Percentiles rank a stretch among this genome's conserved stretches.
phyloP scores from a whole-genome alignment of 1,140 invertebrate genomes.

The Halictus rubicundus region DNA sequence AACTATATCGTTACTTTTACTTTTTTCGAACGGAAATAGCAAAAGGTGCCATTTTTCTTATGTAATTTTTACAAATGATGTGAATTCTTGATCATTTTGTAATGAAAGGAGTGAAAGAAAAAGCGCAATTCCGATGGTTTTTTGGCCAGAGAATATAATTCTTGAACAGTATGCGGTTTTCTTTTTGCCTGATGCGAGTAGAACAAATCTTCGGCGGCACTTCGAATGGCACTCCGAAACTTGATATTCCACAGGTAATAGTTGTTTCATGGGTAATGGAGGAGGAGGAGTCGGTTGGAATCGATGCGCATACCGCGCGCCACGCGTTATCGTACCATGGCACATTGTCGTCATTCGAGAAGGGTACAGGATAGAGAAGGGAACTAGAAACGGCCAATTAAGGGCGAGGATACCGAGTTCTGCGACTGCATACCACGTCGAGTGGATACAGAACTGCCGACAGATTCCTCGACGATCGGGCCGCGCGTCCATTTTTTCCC shows the following conservation, averaged over 20 bases:
- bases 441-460: slow-evolving; percentile 13
- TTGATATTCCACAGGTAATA: slow-evolving; percentile 26
- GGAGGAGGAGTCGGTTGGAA: slow-evolving; percentile 17
- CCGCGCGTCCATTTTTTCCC: slow-evolving; percentile 8
- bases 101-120: too few relatives aligned
- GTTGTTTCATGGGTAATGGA: slow-evolving; percentile 25
- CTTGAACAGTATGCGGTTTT: neutral
- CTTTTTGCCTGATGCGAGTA: neutral
- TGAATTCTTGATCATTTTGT: too few relatives aligned
- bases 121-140: too few relatives aligned
- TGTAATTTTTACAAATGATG: too few relatives aligned
- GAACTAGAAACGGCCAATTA: slow-evolving; percentile 57
- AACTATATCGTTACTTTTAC: too few relatives aligned
- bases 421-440: slow-evolving; percentile 9
- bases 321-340: slow-evolving; percentile 31
- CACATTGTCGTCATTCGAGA: slow-evolving; percentile 45
- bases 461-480: slow-evolving; percentile 9
- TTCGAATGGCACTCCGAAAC: slow-evolving; percentile 3
- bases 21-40: too few relatives aligned
- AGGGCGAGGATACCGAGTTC: slow-evolving; percentile 47
- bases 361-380: slow-evolving; percentile 36
- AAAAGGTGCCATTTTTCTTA: too few relatives aligned
- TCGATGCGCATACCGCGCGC: slow-evolving; percentile 41
- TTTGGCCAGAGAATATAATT: too few relatives aligned
- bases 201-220: neutral